Conservation (phyloP, 1,140 invertebrate genomes). For the Chironomus tepperi region DNA sequence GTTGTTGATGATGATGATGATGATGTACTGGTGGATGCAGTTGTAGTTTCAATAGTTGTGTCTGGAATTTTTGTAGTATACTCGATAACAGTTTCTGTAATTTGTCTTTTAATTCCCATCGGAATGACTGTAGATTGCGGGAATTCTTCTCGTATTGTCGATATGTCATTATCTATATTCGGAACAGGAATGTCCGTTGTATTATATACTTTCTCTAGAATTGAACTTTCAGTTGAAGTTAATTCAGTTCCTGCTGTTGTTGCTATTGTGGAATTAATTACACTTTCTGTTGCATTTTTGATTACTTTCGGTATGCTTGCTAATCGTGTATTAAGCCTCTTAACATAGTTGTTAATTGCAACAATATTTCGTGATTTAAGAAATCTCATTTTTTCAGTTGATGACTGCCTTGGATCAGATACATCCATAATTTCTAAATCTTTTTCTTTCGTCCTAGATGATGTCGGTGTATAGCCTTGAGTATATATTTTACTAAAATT, state of each 20-base stretch:
- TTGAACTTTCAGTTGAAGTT: not conserved
- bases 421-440: constrained; percentile 14
- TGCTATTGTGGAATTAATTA: not conserved
- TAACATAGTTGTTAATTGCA: not conserved
- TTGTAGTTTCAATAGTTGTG: not conserved
- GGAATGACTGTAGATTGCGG: not conserved
- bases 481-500: not conserved
- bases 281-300: not conserved
- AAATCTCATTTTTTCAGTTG: not conserved
- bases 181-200: not conserved
- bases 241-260: not conserved
- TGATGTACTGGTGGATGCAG: not conserved
- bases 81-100: not conserved
- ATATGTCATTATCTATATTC: not conserved
- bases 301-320: not conserved
- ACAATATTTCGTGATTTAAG: not conserved
- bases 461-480: not conserved
- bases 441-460: not conserved
- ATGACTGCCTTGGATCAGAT: not conserved
- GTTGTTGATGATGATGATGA: not conserved
- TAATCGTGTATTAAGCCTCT: not conserved
- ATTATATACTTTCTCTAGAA: not conserved
- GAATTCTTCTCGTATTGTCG: not conserved
- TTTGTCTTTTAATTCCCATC: not conserved
- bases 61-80: not conserved